Evolutionary conservation across 2,888 invertebrate genomes (phyloP), one percentile per base, ranked within the genome.

Genomic region (Notodonta ziczac): DNA sequence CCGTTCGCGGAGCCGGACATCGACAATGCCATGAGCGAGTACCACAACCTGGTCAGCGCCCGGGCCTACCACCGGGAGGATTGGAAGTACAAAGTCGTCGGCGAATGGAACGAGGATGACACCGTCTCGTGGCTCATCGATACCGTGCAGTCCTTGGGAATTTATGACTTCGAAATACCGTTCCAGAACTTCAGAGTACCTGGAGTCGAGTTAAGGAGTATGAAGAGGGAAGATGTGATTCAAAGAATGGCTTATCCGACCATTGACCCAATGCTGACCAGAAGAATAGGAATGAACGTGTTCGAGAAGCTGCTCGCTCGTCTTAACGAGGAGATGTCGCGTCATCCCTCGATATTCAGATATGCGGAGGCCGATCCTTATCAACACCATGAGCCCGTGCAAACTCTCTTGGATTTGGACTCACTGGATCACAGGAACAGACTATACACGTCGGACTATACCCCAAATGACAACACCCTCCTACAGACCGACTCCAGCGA

Each of bases 51-150:
- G 65, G 85, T 90, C 74, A 86, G 76, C 78, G 81, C 85, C 69
- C 81, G 89, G 57, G 89, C 89, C 67, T 87, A 87, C 76, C 83
- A 87, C 64, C 81, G 86, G 44, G 91, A 91, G 40, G 94, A 93
- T 53, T 95, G 95, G 95, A 89, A 89, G 64, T 87, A 86, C 74
- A 95, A 95, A 75, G 86, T 89, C 54, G 86, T 95, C 46, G 81
- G 83, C 65, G 88, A 93, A 14, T 95, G 95, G 95, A 93, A 82
- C 67, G 92, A 93, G 61, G 93, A 93, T 13, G 95, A 95, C 78
- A 94, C 95, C 51, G 87, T 94, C 60, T 90, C 94, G 65, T 95
- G 95, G 95, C 78, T 94, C 61, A 80, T 90, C 60, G 91, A 93
- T 63, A 87, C 89, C 48, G 84, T 87, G 7, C 84, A 86, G 65